Evolutionary conservation across 2,888 invertebrate genomes (phyloP).

Genomic region (Pecten maximus): DNA sequence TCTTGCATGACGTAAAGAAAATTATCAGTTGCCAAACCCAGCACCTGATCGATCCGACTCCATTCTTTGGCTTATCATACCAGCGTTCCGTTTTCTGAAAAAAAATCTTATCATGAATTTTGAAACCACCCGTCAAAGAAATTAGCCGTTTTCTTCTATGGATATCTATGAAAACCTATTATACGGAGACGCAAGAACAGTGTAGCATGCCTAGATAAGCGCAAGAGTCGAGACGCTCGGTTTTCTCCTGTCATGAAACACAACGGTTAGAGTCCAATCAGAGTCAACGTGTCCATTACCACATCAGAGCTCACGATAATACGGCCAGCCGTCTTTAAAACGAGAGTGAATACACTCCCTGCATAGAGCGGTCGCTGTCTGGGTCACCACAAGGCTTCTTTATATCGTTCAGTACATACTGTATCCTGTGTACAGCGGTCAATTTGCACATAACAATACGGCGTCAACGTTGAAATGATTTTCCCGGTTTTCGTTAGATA

Average conservation of each 20-base stretch:
- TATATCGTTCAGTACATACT: not conserved
- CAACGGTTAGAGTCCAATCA: not conserved
- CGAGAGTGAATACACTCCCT: not conserved
- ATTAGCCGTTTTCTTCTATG: conserved; percentile 26
- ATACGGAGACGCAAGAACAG: not conserved
- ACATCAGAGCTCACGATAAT: not conserved
- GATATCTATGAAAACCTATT: not conserved
- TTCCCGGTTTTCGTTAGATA: no score
- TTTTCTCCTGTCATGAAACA: not conserved
- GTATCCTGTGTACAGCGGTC: not conserved
- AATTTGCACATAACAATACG: no score
- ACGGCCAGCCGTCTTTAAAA: not conserved
- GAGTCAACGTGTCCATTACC: not conserved
- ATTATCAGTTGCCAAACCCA: conserved; percentile 29
- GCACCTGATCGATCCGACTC: not conserved
- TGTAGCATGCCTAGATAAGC: not conserved
- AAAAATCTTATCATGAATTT: conserved; percentile 30
- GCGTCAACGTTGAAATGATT: no score
- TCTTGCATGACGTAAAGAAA: not conserved
- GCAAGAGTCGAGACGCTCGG: not conserved
- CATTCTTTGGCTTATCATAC: not conserved
- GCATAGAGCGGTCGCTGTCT: not conserved
- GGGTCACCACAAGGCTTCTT: not conserved
- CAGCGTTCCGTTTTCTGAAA: not conserved
- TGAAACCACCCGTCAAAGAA: conserved; percentile 22